phyloP scores from a whole-genome alignment of 1,140 invertebrate genomes.

The Agraylea sexmaculata region DNA sequence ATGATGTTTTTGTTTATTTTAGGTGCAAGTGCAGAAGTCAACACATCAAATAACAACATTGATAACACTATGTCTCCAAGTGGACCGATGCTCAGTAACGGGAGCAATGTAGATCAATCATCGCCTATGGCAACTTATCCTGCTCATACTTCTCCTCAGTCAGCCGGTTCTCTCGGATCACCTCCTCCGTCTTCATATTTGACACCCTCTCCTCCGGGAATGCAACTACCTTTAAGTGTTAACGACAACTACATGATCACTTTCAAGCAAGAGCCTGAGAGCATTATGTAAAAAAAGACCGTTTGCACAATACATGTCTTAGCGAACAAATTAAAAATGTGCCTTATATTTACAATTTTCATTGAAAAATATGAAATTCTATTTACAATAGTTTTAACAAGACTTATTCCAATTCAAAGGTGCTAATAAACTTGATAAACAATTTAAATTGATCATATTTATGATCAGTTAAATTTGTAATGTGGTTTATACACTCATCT shows the following conservation, averaged over 20 bases:
- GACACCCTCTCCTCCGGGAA: constrained; percentile 6
- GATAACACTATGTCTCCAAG: constrained; percentile 10
- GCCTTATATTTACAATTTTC: no score
- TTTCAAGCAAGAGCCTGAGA: constrained; percentile 20
- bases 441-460: no score
- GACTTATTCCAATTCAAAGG: no score
- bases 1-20: constrained; percentile 1
- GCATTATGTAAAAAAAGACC: constrained; percentile 13
- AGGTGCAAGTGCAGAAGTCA: constrained; percentile 17
- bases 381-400: no score
- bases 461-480: no score
- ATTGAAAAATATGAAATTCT: no score
- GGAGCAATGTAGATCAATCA: constrained; percentile 3
- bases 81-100: constrained; percentile 5
- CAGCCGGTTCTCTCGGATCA: constrained; percentile 5
- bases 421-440: no score
- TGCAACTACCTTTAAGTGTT: constrained; percentile 6
- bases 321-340: no score
- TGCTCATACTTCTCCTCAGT: constrained; percentile 9
- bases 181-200: constrained; percentile 8
- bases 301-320: no score
- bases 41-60: constrained; percentile 7
- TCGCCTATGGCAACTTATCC: constrained; percentile 8
- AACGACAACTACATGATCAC: constrained; percentile 10
- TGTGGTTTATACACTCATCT: no score